These are phyloP conservation scores for Ctenomys sociabilis DNA, from an alignment of 2,113 vertebrate genomes.

Conservation along the genomic window DNA sequence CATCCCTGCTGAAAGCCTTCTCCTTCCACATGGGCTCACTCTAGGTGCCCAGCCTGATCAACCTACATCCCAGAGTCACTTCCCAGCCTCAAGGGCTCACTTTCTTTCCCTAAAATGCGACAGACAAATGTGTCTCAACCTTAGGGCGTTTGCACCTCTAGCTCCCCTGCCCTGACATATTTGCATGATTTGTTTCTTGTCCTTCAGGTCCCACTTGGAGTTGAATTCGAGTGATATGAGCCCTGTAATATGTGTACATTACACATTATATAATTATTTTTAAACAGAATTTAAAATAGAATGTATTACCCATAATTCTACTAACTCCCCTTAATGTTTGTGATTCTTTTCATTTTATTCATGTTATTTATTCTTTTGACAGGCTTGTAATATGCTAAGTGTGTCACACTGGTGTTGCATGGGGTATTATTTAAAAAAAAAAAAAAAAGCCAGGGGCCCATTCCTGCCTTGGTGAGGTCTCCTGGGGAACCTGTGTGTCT, in stretches of 20 bases:
- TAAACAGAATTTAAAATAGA: background rate
- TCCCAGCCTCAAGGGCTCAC: rapidly evolving
- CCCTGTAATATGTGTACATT: background rate
- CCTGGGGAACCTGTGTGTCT: background rate
- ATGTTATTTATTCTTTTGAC: background rate
- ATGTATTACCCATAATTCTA: background rate
- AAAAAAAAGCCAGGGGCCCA: background rate
- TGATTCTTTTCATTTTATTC: slow-evolving; percentile 9
- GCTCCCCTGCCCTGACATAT: background rate
- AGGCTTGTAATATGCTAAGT: background rate
- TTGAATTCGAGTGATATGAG: background rate
- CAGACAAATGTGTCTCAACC: background rate
- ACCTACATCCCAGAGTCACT: rapidly evolving
- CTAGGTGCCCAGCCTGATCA: background rate
- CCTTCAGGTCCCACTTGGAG: background rate
- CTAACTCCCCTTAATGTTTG: background rate
- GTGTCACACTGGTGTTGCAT: background rate
- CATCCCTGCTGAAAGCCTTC: background rate
- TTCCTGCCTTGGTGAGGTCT: background rate
- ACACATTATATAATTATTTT: too few relatives aligned
- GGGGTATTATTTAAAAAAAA: background rate
- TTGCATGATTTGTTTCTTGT: background rate
- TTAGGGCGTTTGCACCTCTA: background rate
- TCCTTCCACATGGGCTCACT: background rate
- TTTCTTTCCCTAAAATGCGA: background rate